phyloP scores from a whole-genome alignment of 2,797 vertebrate genomes.

The Enteromius fasciolatus region DNA sequence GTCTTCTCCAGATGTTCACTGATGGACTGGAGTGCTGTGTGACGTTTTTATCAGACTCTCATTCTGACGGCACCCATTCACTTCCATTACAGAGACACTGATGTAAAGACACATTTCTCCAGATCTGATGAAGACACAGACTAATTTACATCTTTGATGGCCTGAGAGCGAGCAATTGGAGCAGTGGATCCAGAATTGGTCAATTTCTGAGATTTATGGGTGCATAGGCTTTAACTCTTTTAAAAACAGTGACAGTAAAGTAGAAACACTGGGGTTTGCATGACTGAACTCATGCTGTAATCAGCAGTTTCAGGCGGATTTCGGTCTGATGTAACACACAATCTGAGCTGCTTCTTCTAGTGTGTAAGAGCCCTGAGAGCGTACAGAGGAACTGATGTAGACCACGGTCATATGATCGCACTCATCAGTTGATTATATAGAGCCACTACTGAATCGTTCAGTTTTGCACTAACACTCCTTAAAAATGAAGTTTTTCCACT shows the following conservation, averaged over 20 bases:
- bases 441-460: neutral
- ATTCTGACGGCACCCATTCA: neutral
- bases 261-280: neutral
- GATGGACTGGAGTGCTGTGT: neutral
- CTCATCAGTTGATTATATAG: neutral
- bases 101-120: neutral
- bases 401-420: neutral
- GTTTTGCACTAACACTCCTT: neutral
- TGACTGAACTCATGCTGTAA: neutral
- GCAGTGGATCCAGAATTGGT: neutral
- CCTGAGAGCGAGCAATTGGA: neutral
- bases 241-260: neutral
- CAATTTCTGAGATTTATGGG: neutral
- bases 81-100: neutral
- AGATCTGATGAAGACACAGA: neutral
- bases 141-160: accelerated
- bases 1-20: too few species aligned
- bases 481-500: neutral
- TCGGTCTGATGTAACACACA: accelerated
- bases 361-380: neutral
- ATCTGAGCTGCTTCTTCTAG: neutral
- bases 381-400: neutral
- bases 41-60: neutral
- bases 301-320: neutral
- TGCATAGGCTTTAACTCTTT: neutral